A percentile compares a stretch with the other conserved stretches of the same genome.
phyloP scores from a whole-genome alignment of 2,113 vertebrate species.

The Phyllostomus hastatus region DNA sequence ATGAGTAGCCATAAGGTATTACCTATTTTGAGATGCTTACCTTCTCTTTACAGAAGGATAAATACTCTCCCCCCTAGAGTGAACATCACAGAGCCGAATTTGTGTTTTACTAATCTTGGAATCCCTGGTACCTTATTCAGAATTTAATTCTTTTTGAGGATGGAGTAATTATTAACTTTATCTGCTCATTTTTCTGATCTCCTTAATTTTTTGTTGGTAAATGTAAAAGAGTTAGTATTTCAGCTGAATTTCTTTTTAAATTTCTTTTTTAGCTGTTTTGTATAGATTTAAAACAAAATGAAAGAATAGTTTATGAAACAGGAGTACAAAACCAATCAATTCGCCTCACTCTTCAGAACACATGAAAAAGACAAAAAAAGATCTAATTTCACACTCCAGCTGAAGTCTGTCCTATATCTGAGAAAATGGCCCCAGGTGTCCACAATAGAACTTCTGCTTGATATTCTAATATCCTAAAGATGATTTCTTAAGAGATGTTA shows the following conservation, averaged over 20 bases:
- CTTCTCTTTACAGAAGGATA: neutral
- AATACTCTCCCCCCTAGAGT: neutral
- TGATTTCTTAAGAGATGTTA: slow-evolving; percentile 45
- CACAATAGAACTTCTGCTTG: slow-evolving; percentile 12
- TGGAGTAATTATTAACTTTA: neutral
- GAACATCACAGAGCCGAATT: neutral
- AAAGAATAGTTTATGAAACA: slow-evolving; percentile 36
- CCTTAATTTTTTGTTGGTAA: slow-evolving; percentile 37
- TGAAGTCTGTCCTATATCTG: slow-evolving; percentile 42
- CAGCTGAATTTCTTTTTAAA: neutral
- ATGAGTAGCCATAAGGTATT: neutral
- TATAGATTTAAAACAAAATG: slow-evolving; percentile 12
- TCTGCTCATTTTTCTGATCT: neutral
- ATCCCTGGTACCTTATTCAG: neutral
- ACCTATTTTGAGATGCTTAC: neutral
- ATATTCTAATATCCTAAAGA: slow-evolving; percentile 52
- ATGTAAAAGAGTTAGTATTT: slow-evolving; percentile 1
- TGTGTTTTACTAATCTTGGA: neutral
- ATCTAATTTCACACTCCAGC: slow-evolving; percentile 52
- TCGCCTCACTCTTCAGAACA: neutral
- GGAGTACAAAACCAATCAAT: slow-evolving; percentile 12
- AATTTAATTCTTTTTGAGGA: neutral
- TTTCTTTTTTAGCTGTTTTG: neutral
- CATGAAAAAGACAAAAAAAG: neutral
- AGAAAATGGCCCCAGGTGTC: slow-evolving; percentile 51